Evolutionary conservation across 92 coral and sea anemone genomes (phyloP), one percentile per base, ranked within the genome.

Genomic region (Pocillopora meandrina): DNA sequence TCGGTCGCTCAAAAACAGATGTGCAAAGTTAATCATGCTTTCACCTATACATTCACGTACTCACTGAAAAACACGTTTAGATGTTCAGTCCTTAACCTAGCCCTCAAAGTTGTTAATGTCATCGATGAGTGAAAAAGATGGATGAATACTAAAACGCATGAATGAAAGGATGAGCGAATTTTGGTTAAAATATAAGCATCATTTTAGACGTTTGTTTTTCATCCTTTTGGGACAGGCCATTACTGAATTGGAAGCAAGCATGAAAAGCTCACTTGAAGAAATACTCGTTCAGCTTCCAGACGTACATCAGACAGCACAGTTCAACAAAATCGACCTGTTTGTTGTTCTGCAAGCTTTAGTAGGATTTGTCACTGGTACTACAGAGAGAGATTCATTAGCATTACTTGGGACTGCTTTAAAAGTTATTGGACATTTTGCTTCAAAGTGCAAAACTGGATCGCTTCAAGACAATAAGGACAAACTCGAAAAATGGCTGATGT

Each of bases 361-460:
- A 20, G 86, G 86, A 13, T 82, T 82, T 59, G 1, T 72, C 10
- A 10, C 67, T 62, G 71, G 79, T 14, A 8, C 60, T 2, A 10
- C 4, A 12, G 62, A 21, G 35, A 35, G 6, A 12, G 79, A 86
- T 57, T 85, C 89, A 11, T 21, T 59, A 36, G 78, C 31, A 9
- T 47, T 71, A 35, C 56, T 60, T 18, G 72, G 76, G 7, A 12
- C 56, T 16, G 73, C 79, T 61, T 2, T 79, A 42, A 55, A 7
- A 1, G 70, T 70, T 2, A 85, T 79, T 16, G 63, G 64, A n/a
- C 79, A 76, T 79, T 86, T 86, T 78, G 89, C 77, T 11, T 23
- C 74, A 6, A 86, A 68, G 72, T 86, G 89, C 58, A 67, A 71
- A 55, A 59, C 79, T 0, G 89, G 89, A 12, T 20, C 78, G 10